Conservation (phyloP, 1,140 invertebrate species). For the Sminthurinus signatus region DNA sequence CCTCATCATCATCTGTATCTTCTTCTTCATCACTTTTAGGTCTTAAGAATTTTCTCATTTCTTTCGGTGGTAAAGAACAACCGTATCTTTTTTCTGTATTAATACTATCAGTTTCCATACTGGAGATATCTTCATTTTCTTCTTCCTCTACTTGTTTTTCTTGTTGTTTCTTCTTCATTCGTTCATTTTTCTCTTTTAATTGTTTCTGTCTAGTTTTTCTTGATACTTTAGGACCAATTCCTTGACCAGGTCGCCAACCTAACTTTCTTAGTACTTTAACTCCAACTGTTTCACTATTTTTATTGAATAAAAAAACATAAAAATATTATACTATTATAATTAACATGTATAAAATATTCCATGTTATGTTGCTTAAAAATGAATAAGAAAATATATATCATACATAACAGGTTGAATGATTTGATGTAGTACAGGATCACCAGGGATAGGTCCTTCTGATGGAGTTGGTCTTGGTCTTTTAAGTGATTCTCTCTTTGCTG, state of each 20-base stretch:
- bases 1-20: slow-evolving; percentile 36
- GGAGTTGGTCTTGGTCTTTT: slow-evolving; percentile 41
- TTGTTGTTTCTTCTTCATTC: slow-evolving; percentile 53
- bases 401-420: slow-evolving; percentile 69
- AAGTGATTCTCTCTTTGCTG: slow-evolving; percentile 46
- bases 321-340: too few relatives aligned
- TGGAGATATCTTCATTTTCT: slow-evolving; percentile 43
- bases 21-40: neutral
- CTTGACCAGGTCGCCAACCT: slow-evolving; percentile 87
- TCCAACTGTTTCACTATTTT: slow-evolving; percentile 76
- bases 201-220: slow-evolving; percentile 12
- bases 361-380: too few relatives aligned
- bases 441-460: slow-evolving; percentile 67
- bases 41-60: slow-evolving; percentile 39
- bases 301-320: slow-evolving; percentile 37
- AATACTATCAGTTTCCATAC: slow-evolving; percentile 40
- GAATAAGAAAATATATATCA: too few relatives aligned
- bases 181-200: too few relatives aligned
- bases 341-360: too few relatives aligned
- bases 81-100: slow-evolving; percentile 55
- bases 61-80: slow-evolving; percentile 55
- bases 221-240: slow-evolving; percentile 56
- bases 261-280: slow-evolving; percentile 75
- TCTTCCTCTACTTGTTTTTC: slow-evolving; percentile 48
- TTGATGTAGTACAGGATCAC: slow-evolving; percentile 67